Conservation (phyloP, 2,113 vertebrate genomes). For the Penelope pileata region DNA sequence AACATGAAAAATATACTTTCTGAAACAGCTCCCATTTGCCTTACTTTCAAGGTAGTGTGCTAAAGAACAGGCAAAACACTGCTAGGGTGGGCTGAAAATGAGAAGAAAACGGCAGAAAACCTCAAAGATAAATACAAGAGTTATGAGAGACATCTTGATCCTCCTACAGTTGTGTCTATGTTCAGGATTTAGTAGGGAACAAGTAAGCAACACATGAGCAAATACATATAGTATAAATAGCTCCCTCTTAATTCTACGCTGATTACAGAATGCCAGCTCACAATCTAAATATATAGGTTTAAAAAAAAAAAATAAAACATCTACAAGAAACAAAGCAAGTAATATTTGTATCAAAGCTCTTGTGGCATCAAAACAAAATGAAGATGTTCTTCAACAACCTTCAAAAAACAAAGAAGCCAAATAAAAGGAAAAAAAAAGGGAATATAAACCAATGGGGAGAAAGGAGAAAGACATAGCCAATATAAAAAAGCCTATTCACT, state of each 20-base stretch:
- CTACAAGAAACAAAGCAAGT: background rate
- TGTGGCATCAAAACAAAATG: background rate
- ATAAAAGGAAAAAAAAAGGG: background rate
- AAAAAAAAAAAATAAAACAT: background rate
- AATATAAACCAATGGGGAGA: background rate
- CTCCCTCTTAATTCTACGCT: background rate
- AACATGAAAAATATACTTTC: background rate
- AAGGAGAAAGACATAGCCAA: background rate
- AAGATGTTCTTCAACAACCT: background rate
- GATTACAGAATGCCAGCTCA: background rate
- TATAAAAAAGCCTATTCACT: background rate
- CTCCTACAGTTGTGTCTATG: background rate
- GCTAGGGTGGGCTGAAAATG: background rate
- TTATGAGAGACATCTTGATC: background rate
- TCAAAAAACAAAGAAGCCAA: background rate
- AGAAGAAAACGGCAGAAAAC: background rate
- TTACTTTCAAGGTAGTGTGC: background rate
- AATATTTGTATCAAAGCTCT: background rate
- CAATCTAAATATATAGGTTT: background rate
- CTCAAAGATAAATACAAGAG: background rate
- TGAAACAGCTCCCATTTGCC: background rate
- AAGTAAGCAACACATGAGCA: background rate
- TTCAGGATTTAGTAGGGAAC: background rate
- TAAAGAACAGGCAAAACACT: background rate
- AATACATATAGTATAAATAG: background rate